phyloP scores from a whole-genome alignment of 2,797 vertebrate genomes.

The Hyperoplus immaculatus region DNA sequence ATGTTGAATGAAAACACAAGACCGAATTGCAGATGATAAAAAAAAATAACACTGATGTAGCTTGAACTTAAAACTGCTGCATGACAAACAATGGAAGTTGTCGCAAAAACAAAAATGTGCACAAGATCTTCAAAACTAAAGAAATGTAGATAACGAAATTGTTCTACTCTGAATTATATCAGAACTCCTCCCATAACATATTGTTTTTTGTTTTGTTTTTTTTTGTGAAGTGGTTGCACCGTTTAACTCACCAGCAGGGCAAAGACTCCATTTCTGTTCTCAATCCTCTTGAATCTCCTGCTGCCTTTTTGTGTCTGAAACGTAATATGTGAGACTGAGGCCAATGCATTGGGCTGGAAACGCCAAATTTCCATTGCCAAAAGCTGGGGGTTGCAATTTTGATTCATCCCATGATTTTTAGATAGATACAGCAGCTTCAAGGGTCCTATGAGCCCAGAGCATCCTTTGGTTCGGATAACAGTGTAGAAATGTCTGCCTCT shows the following conservation, averaged over 20 bases:
- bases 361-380: slow-evolving; percentile 40
- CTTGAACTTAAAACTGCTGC: slow-evolving; percentile 29
- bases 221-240: slow-evolving; percentile 49
- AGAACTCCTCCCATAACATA: slow-evolving; percentile 2
- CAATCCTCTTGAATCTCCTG: slow-evolving; percentile 92
- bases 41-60: slow-evolving; percentile 44
- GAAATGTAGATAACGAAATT: not conserved
- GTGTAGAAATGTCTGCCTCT: slow-evolving; percentile 25
- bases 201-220: slow-evolving; percentile 37
- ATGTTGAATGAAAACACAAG: slow-evolving; percentile 41
- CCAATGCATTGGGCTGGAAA: slow-evolving; percentile 66
- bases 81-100: slow-evolving; percentile 35
- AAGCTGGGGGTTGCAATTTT: slow-evolving; percentile 40
- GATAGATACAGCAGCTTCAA: slow-evolving; percentile 12
- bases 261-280: slow-evolving; percentile 92
- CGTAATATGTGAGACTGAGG: slow-evolving; percentile 84
- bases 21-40: slow-evolving; percentile 47
- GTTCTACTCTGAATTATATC: slow-evolving; percentile 1
- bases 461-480: slow-evolving; percentile 18
- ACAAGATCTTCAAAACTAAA: not conserved
- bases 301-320: slow-evolving; percentile 93
- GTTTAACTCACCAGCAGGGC: slow-evolving; percentile 88
- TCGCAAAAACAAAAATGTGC: slow-evolving; percentile 36
- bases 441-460: slow-evolving; percentile 22
- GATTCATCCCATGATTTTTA: slow-evolving; percentile 26